These are phyloP conservation scores for Micrastur ruficollis DNA, from an alignment of 2,797 vertebrate species.

Conservation along the genomic window DNA sequence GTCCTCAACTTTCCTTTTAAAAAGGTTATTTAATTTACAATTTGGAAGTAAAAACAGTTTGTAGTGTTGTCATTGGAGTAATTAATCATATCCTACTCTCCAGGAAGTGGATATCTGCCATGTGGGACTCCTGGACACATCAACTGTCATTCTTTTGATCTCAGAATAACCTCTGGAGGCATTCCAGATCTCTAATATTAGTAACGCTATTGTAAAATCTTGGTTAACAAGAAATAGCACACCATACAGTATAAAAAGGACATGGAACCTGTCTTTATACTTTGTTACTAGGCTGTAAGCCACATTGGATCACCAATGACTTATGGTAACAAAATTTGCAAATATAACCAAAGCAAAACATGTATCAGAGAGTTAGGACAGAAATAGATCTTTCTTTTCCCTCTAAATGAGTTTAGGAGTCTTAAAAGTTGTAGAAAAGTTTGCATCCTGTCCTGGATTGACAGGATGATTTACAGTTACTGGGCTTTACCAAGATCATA, in stretches of 20 bases:
- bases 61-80: not conserved
- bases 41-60: not conserved
- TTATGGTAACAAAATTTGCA: not conserved
- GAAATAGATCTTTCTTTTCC: not conserved
- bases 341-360: not conserved
- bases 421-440: not conserved
- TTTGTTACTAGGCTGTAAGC: not conserved
- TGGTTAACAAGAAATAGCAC: not conserved
- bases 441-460: not conserved
- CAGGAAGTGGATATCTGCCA: not conserved
- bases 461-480: not conserved
- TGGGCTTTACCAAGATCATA: not conserved
- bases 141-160: not conserved
- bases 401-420: not conserved
- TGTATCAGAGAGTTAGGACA: not conserved
- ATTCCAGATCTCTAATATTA: not conserved
- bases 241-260: not conserved
- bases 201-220: not conserved
- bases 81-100: not conserved
- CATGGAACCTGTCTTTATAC: not conserved
- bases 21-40: not conserved
- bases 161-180: not conserved
- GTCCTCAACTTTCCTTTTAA: not conserved
- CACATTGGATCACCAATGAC: not conserved
- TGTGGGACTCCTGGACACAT: not conserved